A percentile compares a stretch with the other conserved stretches of the same genome.
phyloP scores from a whole-genome alignment of 2,797 vertebrate species.

The Todus mexicanus region DNA sequence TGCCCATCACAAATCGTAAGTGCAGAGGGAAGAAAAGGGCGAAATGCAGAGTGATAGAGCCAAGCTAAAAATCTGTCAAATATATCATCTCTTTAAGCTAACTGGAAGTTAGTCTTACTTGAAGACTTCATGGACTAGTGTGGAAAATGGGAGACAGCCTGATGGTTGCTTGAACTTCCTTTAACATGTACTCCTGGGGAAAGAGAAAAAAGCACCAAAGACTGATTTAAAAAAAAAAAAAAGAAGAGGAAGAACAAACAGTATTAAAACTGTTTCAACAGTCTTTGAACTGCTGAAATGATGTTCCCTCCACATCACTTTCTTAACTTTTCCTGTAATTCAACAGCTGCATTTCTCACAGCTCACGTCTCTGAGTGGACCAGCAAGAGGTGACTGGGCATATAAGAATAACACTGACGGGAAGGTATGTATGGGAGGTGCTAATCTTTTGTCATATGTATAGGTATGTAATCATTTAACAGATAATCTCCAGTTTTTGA shows the following conservation, averaged over 20 bases:
- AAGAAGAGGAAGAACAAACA: background rate
- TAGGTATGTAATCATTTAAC: background rate
- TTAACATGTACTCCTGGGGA: background rate
- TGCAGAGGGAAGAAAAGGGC: background rate
- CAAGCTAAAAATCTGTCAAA: background rate
- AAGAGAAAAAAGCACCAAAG: background rate
- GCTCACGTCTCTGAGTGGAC: background rate
- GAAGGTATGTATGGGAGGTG: background rate
- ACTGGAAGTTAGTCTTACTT: no score
- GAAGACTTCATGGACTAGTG: background rate
- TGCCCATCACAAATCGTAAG: background rate
- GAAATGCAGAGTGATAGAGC: background rate
- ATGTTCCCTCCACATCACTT: background rate
- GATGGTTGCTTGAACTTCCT: background rate
- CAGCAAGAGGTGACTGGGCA: background rate
- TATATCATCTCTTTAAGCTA: background rate
- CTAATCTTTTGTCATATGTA: background rate
- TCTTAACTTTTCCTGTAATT: background rate
- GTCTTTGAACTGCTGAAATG: background rate
- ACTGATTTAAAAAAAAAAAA: background rate
- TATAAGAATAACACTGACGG: background rate
- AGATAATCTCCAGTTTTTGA: background rate
- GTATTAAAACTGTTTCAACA: background rate
- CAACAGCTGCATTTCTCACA: background rate
- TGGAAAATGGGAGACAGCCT: background rate